These are phyloP conservation scores for Timandra comae DNA, from an alignment of 2,888 invertebrate species.

Conservation along the genomic window DNA sequence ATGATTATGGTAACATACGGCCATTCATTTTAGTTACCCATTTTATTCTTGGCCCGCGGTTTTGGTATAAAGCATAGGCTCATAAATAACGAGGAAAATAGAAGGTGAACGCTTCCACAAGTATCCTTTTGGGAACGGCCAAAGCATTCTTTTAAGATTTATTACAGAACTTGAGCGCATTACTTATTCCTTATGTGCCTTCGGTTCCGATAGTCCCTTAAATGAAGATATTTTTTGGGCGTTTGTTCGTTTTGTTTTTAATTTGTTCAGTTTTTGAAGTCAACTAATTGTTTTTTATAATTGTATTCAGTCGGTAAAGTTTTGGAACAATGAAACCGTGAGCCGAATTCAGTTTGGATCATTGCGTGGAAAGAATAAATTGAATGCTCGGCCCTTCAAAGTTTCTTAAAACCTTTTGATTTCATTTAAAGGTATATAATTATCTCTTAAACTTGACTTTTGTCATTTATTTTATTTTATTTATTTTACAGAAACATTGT, in stretches of 20 bases:
- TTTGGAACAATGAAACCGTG: constrained; percentile 20
- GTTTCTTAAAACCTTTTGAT: no score
- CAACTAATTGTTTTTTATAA: constrained; percentile 18
- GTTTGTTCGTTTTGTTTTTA: constrained; percentile 26
- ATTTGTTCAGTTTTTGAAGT: constrained; percentile 19
- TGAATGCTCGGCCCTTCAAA: no score
- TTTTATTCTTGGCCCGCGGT: constrained; percentile 71
- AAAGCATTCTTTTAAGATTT: constrained; percentile 77
- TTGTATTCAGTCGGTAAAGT: constrained; percentile 11
- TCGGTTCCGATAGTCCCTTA: constrained; percentile 52
- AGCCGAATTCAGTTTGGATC: constrained; percentile 11
- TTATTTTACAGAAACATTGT: no score
- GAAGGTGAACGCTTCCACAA: constrained; percentile 74
- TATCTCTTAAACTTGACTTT: no score
- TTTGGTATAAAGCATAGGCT: constrained; percentile 71
- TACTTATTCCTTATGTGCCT: constrained; percentile 73
- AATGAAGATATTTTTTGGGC: constrained; percentile 45
- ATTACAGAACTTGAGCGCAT: constrained; percentile 73
- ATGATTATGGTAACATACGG: constrained; percentile 63
- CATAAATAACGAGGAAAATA: constrained; percentile 75
- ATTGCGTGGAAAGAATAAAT: constrained; percentile 2
- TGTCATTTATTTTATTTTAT: no score
- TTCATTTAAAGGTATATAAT: no score
- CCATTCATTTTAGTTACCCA: constrained; percentile 72
- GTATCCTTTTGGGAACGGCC: constrained; percentile 75